Conservation (phyloP, 1,140 invertebrate species). For the Drosophila kepulauana region DNA sequence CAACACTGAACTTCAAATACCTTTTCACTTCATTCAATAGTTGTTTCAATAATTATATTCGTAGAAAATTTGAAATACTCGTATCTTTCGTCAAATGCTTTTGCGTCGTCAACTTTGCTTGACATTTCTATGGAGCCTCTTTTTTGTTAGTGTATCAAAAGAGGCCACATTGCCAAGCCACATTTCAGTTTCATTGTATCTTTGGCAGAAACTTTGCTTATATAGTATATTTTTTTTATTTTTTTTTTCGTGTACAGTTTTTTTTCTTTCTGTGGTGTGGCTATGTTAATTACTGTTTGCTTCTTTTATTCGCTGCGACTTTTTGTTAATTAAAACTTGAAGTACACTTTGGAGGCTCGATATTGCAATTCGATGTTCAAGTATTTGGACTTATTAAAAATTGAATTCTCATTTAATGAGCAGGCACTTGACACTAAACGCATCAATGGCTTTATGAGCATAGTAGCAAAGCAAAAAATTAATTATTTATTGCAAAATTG, state of each 20-base stretch:
- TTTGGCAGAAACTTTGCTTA: neutral
- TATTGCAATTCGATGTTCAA: constrained; percentile 20
- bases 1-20: neutral
- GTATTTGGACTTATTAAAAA: constrained; percentile 42
- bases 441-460: constrained; percentile 9
- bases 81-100: neutral
- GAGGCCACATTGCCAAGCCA: constrained; percentile 14
- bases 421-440: constrained; percentile 19
- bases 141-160: neutral
- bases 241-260: constrained; percentile 15
- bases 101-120: neutral
- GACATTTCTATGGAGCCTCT: neutral
- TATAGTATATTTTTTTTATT: constrained; percentile 16
- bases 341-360: constrained; percentile 32
- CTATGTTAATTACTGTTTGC: constrained; percentile 53
- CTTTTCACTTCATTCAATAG: neutral
- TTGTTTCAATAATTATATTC: neutral
- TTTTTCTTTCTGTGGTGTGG: neutral
- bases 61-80: neutral
- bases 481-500: constrained; percentile 7
- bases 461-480: neutral
- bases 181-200: constrained; percentile 31
- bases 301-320: constrained; percentile 23
- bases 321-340: constrained; percentile 50
- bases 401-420: constrained; percentile 40